phyloP scores from a whole-genome alignment of 2,888 invertebrate genomes.

The Drosophila colorata region DNA sequence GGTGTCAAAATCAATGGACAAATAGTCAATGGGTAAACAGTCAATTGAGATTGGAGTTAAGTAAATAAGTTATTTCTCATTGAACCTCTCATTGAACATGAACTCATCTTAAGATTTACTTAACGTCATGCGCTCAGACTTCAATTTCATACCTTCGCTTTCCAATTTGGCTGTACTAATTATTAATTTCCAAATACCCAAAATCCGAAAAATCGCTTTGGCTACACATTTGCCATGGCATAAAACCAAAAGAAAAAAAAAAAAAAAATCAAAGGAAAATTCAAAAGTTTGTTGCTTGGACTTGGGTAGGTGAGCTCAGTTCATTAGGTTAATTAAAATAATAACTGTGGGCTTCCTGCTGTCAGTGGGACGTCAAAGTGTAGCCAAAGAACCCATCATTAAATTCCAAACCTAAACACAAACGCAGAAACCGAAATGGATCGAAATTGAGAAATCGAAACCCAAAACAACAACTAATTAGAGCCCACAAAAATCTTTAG shows the following conservation, averaged over 20 bases:
- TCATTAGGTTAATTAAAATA: conserved; percentile 77
- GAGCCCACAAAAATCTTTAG: conserved; percentile 53
- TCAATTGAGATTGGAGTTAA: conserved; percentile 6
- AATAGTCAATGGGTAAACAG: conserved; percentile 5
- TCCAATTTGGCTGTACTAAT: conserved; percentile 20
- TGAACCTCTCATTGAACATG: not conserved
- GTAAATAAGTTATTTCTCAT: not conserved
- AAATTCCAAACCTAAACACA: conserved; percentile 24
- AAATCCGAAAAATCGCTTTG: conserved; percentile 31
- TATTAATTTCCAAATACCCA: conserved; percentile 22
- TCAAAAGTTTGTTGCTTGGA: not conserved
- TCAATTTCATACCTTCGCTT: not conserved
- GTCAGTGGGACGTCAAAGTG: conserved; percentile 39
- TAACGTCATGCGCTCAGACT: not conserved
- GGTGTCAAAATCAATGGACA: conserved; percentile 32
- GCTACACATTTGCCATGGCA: conserved; percentile 6
- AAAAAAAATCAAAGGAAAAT: conserved; percentile 15
- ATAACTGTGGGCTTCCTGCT: conserved; percentile 70
- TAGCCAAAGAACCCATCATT: conserved; percentile 44
- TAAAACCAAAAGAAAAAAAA: no score
- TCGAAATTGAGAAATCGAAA: conserved; percentile 44
- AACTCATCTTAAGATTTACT: not conserved
- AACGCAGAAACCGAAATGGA: conserved; percentile 24
- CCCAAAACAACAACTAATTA: conserved; percentile 35
- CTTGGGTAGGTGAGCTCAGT: conserved; percentile 16